Conservation (phyloP, 2,113 vertebrate species). For the Trematocara stigmaticum region DNA sequence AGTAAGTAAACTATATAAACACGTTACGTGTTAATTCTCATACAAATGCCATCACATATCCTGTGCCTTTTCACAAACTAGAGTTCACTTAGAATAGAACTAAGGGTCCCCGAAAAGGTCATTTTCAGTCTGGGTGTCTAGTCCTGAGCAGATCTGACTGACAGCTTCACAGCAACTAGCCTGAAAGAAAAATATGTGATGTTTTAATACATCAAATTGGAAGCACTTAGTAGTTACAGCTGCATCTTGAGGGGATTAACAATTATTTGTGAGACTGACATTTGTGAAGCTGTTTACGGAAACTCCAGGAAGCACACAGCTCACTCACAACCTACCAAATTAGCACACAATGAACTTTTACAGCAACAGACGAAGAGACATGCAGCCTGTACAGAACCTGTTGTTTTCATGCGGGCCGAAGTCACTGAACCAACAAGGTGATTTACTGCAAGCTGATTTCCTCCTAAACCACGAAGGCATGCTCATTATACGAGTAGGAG, state of each 20-base stretch:
- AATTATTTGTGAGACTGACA: not conserved
- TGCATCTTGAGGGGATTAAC: not conserved
- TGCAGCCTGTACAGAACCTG: not conserved
- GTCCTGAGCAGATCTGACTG: not conserved
- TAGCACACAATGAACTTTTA: not conserved
- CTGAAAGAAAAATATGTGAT: not conserved
- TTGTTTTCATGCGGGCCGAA: not conserved
- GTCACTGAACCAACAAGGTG: not conserved
- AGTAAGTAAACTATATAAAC: not conserved
- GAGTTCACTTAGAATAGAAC: not conserved
- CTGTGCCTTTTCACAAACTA: not conserved
- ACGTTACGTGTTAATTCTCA: not conserved
- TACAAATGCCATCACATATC: not conserved
- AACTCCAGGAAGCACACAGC: not conserved
- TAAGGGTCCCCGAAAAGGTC: not conserved
- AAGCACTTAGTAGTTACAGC: not conserved
- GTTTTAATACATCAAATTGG: not conserved
- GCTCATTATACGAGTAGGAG: not conserved
- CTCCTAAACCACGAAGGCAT: not conserved
- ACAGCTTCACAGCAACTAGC: not conserved
- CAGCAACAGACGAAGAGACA: not conserved
- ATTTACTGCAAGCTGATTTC: not conserved
- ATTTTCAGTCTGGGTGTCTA: not conserved
- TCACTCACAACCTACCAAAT: not conserved
- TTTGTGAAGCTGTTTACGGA: not conserved